phyloP scores from a whole-genome alignment of 35 echinoderm and acorn worm species.

The Diadema setosum region DNA sequence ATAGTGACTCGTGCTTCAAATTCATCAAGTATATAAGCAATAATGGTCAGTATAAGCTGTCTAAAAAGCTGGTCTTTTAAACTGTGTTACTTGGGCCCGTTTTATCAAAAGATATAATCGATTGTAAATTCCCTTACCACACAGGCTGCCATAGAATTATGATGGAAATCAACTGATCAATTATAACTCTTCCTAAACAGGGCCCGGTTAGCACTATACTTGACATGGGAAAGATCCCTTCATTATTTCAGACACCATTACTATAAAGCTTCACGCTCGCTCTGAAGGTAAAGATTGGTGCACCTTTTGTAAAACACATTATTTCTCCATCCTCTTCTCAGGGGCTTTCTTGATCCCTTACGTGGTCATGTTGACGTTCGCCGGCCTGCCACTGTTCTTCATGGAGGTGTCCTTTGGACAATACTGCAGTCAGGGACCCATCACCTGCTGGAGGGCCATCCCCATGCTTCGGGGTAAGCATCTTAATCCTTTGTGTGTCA shows the following conservation, averaged over 20 bases:
- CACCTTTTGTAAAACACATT: neutral
- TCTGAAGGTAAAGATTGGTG: too few species aligned
- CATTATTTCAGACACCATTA: too few species aligned
- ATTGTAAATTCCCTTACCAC: too few species aligned
- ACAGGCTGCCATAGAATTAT: too few species aligned
- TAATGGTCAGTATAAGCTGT: too few species aligned
- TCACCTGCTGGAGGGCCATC: conserved; percentile 74
- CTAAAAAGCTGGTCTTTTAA: too few species aligned
- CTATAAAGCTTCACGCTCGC: too few species aligned
- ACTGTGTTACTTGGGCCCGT: neutral
- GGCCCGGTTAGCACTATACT: neutral
- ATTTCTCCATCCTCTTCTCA: neutral
- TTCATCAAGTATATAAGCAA: too few species aligned
- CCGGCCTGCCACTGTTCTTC: conserved; percentile 84
- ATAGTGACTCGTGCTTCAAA: too few species aligned
- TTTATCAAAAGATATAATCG: too few species aligned
- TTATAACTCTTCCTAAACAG: neutral
- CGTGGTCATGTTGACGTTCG: conserved; percentile 81
- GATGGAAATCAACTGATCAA: neutral
- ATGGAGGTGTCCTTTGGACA: conserved; percentile 82
- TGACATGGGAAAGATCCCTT: neutral
- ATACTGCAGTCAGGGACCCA: conserved; percentile 69
- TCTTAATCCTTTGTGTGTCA: too few species aligned
- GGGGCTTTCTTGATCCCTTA: conserved; percentile 94
- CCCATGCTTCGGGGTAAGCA: conserved; percentile 84